A percentile compares a stretch with the other conserved stretches of the same genome.
Conservation (phyloP, 2,888 invertebrate species). For the Dasysyrphus tricinctus region DNA sequence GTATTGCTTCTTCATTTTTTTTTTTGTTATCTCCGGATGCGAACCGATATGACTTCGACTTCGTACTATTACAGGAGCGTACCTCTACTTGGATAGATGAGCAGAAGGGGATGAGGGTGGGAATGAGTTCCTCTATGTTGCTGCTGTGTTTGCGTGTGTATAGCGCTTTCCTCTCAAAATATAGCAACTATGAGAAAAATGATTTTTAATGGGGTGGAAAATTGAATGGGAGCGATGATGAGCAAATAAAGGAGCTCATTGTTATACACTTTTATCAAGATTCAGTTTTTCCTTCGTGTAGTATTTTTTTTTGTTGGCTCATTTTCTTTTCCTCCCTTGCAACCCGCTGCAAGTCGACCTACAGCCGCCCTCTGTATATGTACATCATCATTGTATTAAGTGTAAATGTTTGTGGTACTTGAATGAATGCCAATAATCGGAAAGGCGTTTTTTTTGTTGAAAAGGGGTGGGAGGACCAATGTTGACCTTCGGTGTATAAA, state of each 20-base stretch:
- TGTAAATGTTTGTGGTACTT: constrained; percentile 71
- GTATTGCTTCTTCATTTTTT: constrained; percentile 51
- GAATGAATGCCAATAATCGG: constrained; percentile 72
- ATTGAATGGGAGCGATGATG: constrained; percentile 79
- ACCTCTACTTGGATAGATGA: constrained; percentile 22
- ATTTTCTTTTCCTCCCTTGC: constrained; percentile 65
- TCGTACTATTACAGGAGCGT: constrained; percentile 46
- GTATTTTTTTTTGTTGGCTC: constrained; percentile 43
- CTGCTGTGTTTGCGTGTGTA: background rate
- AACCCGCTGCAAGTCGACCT: constrained; percentile 32
- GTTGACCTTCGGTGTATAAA: constrained; percentile 67
- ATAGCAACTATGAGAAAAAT: constrained; percentile 73
- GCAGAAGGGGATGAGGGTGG: background rate
- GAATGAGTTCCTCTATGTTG: background rate
- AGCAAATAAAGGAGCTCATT: constrained; percentile 77
- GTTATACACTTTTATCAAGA: constrained; percentile 75
- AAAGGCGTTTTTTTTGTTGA: constrained; percentile 25
- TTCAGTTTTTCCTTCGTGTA: constrained; percentile 65
- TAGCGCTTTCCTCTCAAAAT: background rate
- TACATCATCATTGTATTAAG: constrained; percentile 29
- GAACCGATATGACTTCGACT: constrained; percentile 68
- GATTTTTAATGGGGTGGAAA: constrained; percentile 78
- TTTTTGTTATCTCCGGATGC: constrained; percentile 74
- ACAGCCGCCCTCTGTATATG: constrained; percentile 61
- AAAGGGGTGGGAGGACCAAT: constrained; percentile 37